These are phyloP conservation scores for Chironomus tentans DNA, from an alignment of 2,888 invertebrate genomes.

Conservation along the genomic window DNA sequence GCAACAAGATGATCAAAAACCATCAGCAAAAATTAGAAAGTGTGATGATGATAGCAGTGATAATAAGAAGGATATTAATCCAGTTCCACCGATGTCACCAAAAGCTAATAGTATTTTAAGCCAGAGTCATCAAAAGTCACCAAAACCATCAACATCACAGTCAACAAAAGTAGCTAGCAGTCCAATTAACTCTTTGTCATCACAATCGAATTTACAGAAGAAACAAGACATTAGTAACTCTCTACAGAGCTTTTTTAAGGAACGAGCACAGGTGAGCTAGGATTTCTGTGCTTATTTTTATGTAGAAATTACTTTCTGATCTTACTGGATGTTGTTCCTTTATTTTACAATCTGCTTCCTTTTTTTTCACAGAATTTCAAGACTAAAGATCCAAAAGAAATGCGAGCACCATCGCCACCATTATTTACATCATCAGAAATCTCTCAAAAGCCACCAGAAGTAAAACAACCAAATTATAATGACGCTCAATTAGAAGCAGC, in stretches of 20 bases:
- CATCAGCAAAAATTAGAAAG: constrained; percentile 38
- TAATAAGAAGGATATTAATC: constrained; percentile 32
- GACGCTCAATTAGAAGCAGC: constrained; percentile 31
- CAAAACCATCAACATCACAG: too few relatives aligned
- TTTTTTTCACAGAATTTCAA: neutral
- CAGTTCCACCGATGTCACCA: neutral
- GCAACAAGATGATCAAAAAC: constrained; percentile 31
- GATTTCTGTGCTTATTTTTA: too few relatives aligned
- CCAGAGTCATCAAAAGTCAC: too few relatives aligned
- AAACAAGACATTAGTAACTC: constrained; percentile 25
- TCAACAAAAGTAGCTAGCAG: too few relatives aligned
- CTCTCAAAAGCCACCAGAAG: neutral
- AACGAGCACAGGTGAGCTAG: neutral
- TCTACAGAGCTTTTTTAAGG: neutral
- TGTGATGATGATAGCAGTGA: constrained; percentile 29
- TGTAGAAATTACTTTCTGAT: too few relatives aligned
- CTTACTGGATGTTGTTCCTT: too few relatives aligned
- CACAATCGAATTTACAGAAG: neutral
- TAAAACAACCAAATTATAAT: neutral
- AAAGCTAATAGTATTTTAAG: too few relatives aligned
- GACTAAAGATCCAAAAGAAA: constrained; percentile 24
- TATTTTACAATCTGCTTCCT: too few relatives aligned
- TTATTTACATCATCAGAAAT: constrained; percentile 13
- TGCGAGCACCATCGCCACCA: constrained; percentile 9
- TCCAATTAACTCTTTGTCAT: neutral